phyloP scores from a whole-genome alignment of 1,140 invertebrate species.

The Ptiloglossa arizonensis region DNA sequence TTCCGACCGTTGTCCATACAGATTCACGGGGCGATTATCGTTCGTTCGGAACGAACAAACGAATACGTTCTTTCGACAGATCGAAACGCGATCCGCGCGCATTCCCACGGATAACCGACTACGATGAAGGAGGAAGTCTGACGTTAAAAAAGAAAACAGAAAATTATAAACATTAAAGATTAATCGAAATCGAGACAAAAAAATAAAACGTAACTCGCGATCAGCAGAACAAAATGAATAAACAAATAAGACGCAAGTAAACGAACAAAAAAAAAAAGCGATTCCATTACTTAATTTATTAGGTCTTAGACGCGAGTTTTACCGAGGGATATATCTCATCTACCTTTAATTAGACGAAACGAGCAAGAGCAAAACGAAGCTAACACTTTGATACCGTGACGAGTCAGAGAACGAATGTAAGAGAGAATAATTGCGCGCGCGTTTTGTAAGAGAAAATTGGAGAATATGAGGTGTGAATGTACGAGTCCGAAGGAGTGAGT shows the following conservation, averaged over 20 bases:
- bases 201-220: conserved; percentile 17
- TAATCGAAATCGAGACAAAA: conserved; percentile 7
- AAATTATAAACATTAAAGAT: conserved; percentile 17
- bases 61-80: conserved; percentile 3
- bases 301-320: conserved; percentile 60
- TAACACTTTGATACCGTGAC: not conserved
- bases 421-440: not conserved
- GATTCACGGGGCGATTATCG: conserved; percentile 1
- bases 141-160: conserved; percentile 24
- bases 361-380: conserved; percentile 7
- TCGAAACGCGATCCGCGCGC: conserved; percentile 16
- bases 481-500: not conserved
- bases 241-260: conserved; percentile 20
- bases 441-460: conserved; percentile 14
- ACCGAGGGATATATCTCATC: conserved; percentile 51
- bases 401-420: not conserved
- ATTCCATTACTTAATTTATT: conserved; percentile 56
- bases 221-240: conserved; percentile 4
- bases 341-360: conserved; percentile 55
- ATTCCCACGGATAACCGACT: conserved; percentile 32
- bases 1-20: conserved; percentile 3
- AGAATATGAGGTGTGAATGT: not conserved
- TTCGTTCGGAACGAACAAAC: conserved; percentile 5
- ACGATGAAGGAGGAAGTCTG: conserved; percentile 32
- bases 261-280: conserved; percentile 37